Percentiles rank a stretch among this genome's conserved stretches.
phyloP scores from a whole-genome alignment of 2,797 vertebrate species.

The Melanotaenia boesemani region DNA sequence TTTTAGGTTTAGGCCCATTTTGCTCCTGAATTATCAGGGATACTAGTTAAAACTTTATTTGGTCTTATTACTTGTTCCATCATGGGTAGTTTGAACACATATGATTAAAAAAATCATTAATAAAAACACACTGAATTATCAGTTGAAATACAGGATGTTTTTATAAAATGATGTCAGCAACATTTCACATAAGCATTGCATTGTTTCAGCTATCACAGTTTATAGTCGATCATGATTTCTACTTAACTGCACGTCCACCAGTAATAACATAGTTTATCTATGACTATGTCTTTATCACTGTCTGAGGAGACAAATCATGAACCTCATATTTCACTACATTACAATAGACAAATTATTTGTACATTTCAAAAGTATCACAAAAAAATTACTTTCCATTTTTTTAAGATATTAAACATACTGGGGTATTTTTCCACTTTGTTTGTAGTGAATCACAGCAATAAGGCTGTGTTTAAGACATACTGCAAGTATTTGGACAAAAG shows the following conservation, averaged over 20 bases:
- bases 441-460: slow-evolving; percentile 52
- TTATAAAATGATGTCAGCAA: neutral
- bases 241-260: slow-evolving; percentile 21
- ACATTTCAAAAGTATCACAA: neutral
- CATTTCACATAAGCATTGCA: neutral
- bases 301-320: neutral
- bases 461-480: slow-evolving; percentile 57
- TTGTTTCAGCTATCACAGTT: slow-evolving; percentile 22
- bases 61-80: neutral
- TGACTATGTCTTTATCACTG: neutral
- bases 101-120: neutral
- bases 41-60: neutral
- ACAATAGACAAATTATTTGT: neutral
- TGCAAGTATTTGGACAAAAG: slow-evolving; percentile 41
- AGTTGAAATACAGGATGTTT: neutral
- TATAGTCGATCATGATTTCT: slow-evolving; percentile 10
- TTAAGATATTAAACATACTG: neutral
- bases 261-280: slow-evolving; percentile 17
- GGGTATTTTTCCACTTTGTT: slow-evolving; percentile 21
- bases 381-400: neutral
- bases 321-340: neutral
- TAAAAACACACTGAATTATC: neutral
- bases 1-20: neutral
- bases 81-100: neutral
- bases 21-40: neutral